Conservation (phyloP, 2,797 vertebrate genomes). For the Gymnothorax reevesii region DNA sequence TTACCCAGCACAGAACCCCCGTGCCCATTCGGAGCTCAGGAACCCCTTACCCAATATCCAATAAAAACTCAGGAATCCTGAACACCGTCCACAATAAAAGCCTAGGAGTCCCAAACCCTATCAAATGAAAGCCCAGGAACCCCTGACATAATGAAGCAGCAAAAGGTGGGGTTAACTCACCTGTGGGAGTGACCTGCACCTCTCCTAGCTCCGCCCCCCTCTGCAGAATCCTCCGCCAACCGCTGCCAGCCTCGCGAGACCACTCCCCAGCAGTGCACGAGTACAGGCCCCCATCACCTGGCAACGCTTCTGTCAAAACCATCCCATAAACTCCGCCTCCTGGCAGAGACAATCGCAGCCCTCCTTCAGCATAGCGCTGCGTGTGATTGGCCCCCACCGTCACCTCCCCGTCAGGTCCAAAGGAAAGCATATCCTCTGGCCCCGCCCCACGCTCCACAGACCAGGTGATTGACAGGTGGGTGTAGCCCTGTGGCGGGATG, state of each 20-base stretch:
- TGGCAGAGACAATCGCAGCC: constrained; percentile 76
- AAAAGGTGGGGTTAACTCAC: constrained; percentile 57
- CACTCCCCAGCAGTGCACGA: constrained; percentile 83
- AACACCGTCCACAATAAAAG: too few species aligned
- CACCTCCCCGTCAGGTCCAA: constrained; percentile 81
- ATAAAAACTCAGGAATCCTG: too few species aligned
- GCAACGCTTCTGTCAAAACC: constrained; percentile 70
- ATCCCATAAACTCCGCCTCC: constrained; percentile 73
- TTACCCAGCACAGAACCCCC: too few species aligned
- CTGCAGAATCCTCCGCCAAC: constrained; percentile 87
- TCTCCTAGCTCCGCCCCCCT: constrained; percentile 77
- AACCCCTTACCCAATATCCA: too few species aligned
- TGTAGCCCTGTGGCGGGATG: constrained; percentile 68
- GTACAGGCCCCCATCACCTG: constrained; percentile 78
- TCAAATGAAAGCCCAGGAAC: too few species aligned
- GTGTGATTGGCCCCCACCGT: constrained; percentile 64
- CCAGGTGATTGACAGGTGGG: constrained; percentile 88
- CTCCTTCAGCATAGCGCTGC: constrained; percentile 76
- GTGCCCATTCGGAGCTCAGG: too few species aligned
- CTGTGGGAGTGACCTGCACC: constrained; percentile 77
- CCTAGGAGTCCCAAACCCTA: too few species aligned
- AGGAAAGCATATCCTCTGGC: constrained; percentile 72
- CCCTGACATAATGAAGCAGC: neutral
- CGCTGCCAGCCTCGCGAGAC: constrained; percentile 75
- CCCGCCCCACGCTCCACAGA: constrained; percentile 63